phyloP scores from a whole-genome alignment of 2,113 vertebrate species.

The Vimba vimba region DNA sequence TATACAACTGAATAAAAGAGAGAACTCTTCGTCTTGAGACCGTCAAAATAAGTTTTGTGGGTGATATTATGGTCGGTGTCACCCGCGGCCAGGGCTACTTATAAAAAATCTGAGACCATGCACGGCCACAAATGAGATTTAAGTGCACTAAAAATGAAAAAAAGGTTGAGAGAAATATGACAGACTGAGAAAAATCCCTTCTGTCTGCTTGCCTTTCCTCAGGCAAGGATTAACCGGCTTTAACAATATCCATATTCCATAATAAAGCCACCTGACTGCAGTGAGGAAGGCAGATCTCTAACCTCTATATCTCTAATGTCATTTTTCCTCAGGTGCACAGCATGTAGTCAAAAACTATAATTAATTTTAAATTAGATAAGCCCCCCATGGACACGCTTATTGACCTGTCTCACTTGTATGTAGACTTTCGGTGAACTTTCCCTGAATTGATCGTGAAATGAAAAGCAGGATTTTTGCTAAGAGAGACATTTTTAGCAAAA shows the following conservation, averaged over 20 bases:
- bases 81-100: constrained; percentile 29
- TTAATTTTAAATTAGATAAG: constrained; percentile 56
- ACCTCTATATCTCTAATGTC: constrained; percentile 45
- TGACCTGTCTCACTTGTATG: constrained; percentile 34
- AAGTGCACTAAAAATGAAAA: constrained; percentile 54
- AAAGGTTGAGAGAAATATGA: constrained; percentile 49
- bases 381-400: constrained; percentile 43
- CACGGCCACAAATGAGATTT: constrained; percentile 52
- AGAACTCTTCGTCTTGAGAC: constrained; percentile 1
- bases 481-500: constrained; percentile 9
- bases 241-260: constrained; percentile 55
- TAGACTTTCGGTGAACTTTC: constrained; percentile 29
- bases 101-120: constrained; percentile 35
- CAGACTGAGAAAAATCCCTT: constrained; percentile 50
- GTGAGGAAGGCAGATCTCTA: constrained; percentile 36
- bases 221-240: constrained; percentile 50
- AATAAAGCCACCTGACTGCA: constrained; percentile 50
- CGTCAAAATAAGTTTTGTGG: constrained; percentile 27
- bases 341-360: constrained; percentile 39
- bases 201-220: constrained; percentile 39
- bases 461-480: constrained; percentile 46
- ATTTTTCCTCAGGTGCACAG: constrained; percentile 38
- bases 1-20: constrained; percentile 5
- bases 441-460: constrained; percentile 43
- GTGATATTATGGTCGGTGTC: constrained; percentile 31